Conservation (phyloP, 2,113 vertebrate genomes). For the Ornithorhynchus anatinus region DNA sequence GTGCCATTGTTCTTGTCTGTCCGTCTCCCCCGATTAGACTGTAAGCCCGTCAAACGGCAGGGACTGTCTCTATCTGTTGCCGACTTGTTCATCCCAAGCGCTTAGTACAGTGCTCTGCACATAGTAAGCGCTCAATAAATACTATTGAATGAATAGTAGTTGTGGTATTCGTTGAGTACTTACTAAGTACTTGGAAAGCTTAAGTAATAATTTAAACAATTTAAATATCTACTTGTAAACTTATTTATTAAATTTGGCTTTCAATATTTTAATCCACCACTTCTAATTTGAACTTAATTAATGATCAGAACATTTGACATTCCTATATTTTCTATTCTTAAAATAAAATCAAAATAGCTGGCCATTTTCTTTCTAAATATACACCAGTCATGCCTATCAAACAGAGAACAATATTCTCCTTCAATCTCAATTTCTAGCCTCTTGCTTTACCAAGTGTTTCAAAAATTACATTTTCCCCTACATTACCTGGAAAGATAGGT, state of each 20-base stretch:
- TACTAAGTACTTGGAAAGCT: no score
- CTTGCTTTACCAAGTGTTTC: slow-evolving; percentile 24
- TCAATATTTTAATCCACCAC: background rate
- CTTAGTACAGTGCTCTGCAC: no score
- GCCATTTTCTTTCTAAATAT: background rate
- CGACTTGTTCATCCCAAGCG: no score
- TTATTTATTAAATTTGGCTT: background rate
- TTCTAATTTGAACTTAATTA: background rate
- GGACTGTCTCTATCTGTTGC: no score
- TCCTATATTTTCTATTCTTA: slow-evolving; percentile 7
- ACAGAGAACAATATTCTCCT: background rate
- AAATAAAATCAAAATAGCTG: background rate
- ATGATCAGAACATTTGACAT: background rate
- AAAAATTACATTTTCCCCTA: slow-evolving; percentile 23
- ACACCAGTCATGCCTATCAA: background rate
- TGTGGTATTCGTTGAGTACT: no score
- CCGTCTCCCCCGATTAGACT: no score
- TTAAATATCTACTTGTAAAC: background rate
- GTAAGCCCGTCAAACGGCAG: no score
- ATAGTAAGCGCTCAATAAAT: no score
- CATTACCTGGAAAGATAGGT: slow-evolving; percentile 28
- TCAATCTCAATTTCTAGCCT: background rate
- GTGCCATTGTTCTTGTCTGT: no score
- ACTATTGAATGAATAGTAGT: no score
- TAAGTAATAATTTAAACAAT: no score